These are phyloP conservation scores for Phalacrocorax brasilianus DNA, from an alignment of 2,113 vertebrate species.

Conservation along the genomic window DNA sequence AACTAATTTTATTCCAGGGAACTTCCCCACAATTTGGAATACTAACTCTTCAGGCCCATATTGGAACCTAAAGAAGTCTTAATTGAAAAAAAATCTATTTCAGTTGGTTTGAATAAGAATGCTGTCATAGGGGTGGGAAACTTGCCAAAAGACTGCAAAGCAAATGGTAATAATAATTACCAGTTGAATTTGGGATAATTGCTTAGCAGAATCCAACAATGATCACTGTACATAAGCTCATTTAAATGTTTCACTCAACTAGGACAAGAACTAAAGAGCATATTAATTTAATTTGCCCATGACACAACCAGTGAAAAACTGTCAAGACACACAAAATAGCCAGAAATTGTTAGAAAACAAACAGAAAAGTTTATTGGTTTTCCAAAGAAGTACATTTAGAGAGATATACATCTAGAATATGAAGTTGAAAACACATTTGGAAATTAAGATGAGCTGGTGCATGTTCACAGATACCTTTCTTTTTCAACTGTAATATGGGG, in stretches of 20 bases:
- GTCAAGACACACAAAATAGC: neutral
- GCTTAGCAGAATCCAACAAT: neutral
- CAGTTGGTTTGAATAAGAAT: conserved; percentile 21
- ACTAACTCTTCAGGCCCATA: neutral
- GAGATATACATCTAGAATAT: neutral
- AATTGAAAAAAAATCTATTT: conserved; percentile 47
- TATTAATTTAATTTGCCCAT: neutral
- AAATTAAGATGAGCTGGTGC: neutral
- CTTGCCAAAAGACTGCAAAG: conserved; percentile 24
- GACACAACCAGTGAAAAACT: neutral
- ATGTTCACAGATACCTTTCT: neutral
- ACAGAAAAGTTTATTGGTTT: neutral
- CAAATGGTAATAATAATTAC: conserved; percentile 36
- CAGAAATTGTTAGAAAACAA: neutral
- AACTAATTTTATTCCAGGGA: neutral
- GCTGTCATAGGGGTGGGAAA: neutral
- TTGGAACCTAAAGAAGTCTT: neutral
- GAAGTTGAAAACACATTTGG: neutral
- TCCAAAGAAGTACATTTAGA: neutral
- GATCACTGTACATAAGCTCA: neutral
- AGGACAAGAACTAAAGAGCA: neutral
- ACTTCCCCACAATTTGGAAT: neutral
- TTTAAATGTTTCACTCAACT: neutral
- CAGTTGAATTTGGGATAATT: conserved; percentile 35
- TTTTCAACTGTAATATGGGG: neutral